phyloP scores from a whole-genome alignment of 2,888 invertebrate genomes.

The Eucera pruinosa region DNA sequence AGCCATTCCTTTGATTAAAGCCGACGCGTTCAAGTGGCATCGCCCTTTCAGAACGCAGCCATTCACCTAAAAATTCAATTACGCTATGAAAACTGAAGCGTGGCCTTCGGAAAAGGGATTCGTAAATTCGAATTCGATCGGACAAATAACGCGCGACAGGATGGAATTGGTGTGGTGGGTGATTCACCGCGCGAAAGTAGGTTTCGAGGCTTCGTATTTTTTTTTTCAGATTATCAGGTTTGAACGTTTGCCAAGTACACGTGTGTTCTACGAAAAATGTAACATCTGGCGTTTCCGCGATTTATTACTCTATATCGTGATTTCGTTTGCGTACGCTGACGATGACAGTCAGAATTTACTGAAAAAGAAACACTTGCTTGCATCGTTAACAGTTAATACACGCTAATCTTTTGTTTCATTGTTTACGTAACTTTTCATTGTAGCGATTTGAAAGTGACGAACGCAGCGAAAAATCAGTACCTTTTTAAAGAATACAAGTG shows the following conservation, averaged over 20 bases:
- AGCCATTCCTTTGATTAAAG: constrained; percentile 96
- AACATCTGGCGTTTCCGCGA: neutral
- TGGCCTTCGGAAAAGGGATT: too few relatives aligned
- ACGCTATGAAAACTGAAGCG: neutral
- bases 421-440: too few relatives aligned
- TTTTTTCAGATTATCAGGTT: constrained; percentile 14
- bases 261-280: constrained; percentile 13
- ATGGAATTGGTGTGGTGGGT: neutral
- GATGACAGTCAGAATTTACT: constrained; percentile 5
- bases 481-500: too few relatives aligned
- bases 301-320: neutral
- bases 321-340: neutral
- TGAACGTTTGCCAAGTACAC: constrained; percentile 30
- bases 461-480: too few relatives aligned
- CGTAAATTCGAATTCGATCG: too few relatives aligned
- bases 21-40: constrained; percentile 98
- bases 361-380: constrained; percentile 7
- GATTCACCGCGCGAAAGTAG: constrained; percentile 23
- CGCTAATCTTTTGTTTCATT: neutral
- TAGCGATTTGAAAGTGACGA: too few relatives aligned
- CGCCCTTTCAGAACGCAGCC: constrained; percentile 96
- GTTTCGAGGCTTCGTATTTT: constrained; percentile 12
- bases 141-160: neutral
- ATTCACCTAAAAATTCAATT: constrained; percentile 96
- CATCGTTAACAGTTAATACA: neutral